These are phyloP conservation scores for Trissonchulus latispiculum DNA, from an alignment of 2,888 invertebrate genomes.

Conservation along the genomic window DNA sequence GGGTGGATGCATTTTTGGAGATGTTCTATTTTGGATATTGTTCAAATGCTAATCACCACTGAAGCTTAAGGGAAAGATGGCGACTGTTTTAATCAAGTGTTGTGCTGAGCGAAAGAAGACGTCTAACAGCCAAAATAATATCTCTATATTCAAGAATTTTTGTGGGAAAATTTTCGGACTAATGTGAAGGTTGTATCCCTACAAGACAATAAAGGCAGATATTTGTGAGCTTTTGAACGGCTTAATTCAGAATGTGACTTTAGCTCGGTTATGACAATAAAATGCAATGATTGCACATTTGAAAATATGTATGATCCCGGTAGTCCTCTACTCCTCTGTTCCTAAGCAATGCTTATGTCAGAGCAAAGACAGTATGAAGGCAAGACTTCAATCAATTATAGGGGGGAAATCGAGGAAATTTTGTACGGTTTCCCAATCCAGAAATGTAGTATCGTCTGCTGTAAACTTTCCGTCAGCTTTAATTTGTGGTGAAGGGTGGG, in stretches of 20 bases:
- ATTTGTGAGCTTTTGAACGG: not conserved
- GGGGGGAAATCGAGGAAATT: too few relatives aligned
- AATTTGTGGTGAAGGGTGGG: too few relatives aligned
- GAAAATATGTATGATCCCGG: too few relatives aligned
- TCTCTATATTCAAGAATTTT: not conserved
- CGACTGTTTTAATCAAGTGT: not conserved
- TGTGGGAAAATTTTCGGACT: not conserved
- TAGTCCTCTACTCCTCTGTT: too few relatives aligned
- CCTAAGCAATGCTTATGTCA: too few relatives aligned
- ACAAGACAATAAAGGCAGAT: not conserved
- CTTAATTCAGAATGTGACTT: not conserved
- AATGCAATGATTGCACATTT: too few relatives aligned
- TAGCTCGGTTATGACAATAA: not conserved
- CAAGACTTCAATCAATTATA: too few relatives aligned
- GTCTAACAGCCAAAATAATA: not conserved
- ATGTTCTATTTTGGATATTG: not conserved
- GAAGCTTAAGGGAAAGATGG: not conserved
- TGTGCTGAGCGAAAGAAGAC: not conserved
- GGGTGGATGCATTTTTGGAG: not conserved
- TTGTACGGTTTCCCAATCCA: too few relatives aligned
- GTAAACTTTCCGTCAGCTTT: too few relatives aligned
- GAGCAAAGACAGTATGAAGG: too few relatives aligned
- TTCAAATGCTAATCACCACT: not conserved
- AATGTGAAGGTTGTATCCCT: not conserved
- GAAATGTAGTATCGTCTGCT: too few relatives aligned